A percentile compares a stretch with the other conserved stretches of the same genome.
phyloP scores from a whole-genome alignment of 2,113 vertebrate genomes.

The Oophaga pumilio region DNA sequence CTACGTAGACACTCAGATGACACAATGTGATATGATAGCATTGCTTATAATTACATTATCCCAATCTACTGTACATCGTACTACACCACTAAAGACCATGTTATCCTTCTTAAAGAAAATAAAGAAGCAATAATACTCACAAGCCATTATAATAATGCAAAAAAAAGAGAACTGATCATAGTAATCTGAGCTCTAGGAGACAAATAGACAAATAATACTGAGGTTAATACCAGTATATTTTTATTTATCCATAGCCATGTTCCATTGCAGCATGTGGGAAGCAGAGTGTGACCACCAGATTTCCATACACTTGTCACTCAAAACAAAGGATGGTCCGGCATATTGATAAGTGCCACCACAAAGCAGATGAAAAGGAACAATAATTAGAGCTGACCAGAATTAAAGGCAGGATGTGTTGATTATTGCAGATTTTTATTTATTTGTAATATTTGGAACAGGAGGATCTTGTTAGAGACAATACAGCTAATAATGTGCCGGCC shows the following conservation, averaged over 20 bases:
- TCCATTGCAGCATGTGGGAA: neutral
- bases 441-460: neutral
- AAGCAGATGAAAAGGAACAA: neutral
- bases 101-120: too few species aligned
- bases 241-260: neutral
- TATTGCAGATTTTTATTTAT: neutral
- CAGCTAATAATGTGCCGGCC: too few species aligned
- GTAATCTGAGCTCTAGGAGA: neutral
- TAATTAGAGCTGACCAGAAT: neutral
- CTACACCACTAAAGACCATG: too few species aligned
- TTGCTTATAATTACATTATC: too few species aligned
- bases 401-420: neutral
- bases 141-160: neutral
- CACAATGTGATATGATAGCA: neutral
- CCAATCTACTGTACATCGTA: too few species aligned
- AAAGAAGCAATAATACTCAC: neutral
- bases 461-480: neutral
- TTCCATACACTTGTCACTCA: neutral
- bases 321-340: neutral
- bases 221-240: neutral
- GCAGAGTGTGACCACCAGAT: neutral
- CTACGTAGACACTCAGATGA: neutral
- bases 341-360: neutral
- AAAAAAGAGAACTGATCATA: neutral
- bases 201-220: neutral